Conservation (phyloP, 1,140 invertebrate species). For the Caenorhabditis briggsae region DNA sequence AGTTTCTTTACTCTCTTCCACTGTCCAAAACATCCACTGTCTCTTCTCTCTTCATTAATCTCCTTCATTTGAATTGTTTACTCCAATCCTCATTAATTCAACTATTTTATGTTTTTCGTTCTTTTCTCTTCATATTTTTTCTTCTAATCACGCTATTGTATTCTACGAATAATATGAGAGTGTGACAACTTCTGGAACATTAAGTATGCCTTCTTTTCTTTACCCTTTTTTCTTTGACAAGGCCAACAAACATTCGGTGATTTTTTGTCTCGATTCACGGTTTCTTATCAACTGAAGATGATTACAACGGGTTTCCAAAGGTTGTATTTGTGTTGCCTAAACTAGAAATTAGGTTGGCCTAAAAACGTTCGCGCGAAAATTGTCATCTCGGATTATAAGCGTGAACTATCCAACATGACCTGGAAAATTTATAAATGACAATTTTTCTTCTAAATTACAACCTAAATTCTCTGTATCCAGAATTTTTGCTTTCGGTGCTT, state of each 20-base stretch:
- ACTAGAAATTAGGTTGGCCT: not conserved
- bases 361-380: conserved; percentile 12
- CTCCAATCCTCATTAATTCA: not conserved
- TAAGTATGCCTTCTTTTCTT: not conserved
- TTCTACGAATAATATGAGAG: no score
- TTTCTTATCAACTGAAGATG: conserved; percentile 22
- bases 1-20: not conserved
- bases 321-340: not conserved
- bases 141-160: not conserved
- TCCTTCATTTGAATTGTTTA: conserved; percentile 5
- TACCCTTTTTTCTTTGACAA: conserved; percentile 1
- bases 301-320: conserved; percentile 41
- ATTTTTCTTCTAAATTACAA: no score
- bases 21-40: not conserved
- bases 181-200: not conserved
- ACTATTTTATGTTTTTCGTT: conserved; percentile 10
- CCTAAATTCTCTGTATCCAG: no score
- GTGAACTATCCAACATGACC: not conserved
- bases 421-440: not conserved
- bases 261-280: conserved; percentile 49
- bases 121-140: not conserved
- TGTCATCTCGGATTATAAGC: not conserved
- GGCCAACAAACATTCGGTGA: conserved; percentile 46
- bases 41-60: not conserved
- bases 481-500: no score